These are phyloP conservation scores for Rhopalosiphum maidis DNA, from an alignment of 1,140 invertebrate species.

Conservation along the genomic window DNA sequence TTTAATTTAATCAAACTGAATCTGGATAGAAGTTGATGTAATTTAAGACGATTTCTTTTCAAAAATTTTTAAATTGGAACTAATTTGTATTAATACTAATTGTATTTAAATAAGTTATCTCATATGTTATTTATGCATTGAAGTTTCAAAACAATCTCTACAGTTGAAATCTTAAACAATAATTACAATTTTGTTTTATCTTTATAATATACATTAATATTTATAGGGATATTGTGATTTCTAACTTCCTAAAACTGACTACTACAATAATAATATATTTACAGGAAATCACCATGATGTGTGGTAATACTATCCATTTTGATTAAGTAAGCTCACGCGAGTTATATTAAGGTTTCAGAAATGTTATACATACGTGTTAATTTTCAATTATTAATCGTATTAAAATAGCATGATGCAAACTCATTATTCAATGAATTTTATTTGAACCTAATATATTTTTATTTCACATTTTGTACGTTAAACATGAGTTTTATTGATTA, in stretches of 20 bases:
- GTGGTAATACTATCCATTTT: background rate
- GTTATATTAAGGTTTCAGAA: too few relatives aligned
- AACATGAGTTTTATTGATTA: background rate
- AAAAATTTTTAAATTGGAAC: background rate
- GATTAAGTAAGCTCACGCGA: too few relatives aligned
- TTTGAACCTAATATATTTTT: background rate
- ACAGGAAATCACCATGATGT: background rate
- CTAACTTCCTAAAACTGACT: background rate
- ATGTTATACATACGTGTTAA: too few relatives aligned
- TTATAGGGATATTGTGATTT: background rate
- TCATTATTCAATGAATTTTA: background rate
- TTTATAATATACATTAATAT: too few relatives aligned
- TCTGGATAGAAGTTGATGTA: background rate
- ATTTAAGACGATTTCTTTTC: background rate
- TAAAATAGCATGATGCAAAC: too few relatives aligned
- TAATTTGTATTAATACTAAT: background rate
- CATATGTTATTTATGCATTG: background rate
- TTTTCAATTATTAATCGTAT: too few relatives aligned
- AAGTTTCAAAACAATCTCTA: background rate
- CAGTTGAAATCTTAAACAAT: background rate
- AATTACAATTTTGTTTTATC: background rate
- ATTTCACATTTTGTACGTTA: too few relatives aligned
- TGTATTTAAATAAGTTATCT: background rate
- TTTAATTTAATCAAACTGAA: constrained; percentile 10
- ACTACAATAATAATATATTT: background rate